Evolutionary conservation across 1,140 invertebrate genomes (phyloP), one percentile per base, ranked within the genome.

Genomic region (Parapsyche elsis): DNA sequence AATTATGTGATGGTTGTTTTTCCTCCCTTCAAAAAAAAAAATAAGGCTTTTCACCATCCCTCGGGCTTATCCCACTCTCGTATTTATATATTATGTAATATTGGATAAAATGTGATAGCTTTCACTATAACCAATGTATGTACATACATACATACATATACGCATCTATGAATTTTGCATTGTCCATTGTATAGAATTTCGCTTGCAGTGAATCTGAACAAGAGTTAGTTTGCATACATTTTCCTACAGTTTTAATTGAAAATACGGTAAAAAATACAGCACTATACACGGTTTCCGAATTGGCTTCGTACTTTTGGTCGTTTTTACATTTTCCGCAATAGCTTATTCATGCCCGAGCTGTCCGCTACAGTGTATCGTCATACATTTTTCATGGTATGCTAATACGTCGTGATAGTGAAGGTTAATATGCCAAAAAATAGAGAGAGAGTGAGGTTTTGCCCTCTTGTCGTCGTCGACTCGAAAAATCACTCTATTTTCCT

Each of bases 151-250:
- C 16, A 67, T 53, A 67, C 61, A 16, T 19, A 16, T 67, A 67
- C 24, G 67, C 16, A 26, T 21, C 14, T 30, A 30, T 71, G 30
- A 26, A 30, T n/a, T 26, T 26, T 44, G 12, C 67, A 30, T 4
- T 49, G 30, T n/a, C n/a, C n/a, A n/a, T n/a, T n/a, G n/a, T n/a
- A n/a, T n/a, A n/a, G 19, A 9, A 23, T 74, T 23, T 19, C 12
- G 7, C 44, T 19, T n/a, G 71, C 45, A 4, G 5, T 46, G 24
- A 53, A 21, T 24, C 44, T 49, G 30, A 53, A 5, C 44, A 16
- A 53, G 71, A 74, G 46, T 74, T 74, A 74, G 30, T 74, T 74
- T 74, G 71, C 71, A 74, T 74, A 74, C 19, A 46, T 74, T 46
- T 74, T 45, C 10, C 71, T 12, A 74, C 46, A 9, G 46, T 49